phyloP scores from a whole-genome alignment of 1,140 invertebrate genomes.

The Dryas iulia region DNA sequence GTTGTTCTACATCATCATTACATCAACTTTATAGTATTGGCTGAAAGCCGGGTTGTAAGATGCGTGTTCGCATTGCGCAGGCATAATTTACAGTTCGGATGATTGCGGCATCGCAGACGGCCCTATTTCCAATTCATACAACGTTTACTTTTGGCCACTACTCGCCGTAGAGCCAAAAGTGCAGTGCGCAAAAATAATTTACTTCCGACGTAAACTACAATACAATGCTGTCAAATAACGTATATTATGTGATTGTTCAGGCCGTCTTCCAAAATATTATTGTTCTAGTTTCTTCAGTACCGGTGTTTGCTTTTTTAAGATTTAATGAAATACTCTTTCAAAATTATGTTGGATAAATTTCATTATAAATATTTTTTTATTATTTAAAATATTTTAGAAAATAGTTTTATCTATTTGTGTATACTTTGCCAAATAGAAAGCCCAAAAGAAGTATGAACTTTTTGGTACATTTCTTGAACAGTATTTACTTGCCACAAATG shows the following conservation, averaged over 20 bases:
- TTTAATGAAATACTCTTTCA: not conserved
- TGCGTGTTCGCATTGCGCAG: constrained; percentile 33
- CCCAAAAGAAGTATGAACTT: too few species aligned
- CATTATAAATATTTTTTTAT: not conserved
- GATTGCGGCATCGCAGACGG: constrained; percentile 51
- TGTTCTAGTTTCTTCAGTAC: not conserved
- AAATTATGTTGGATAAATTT: not conserved
- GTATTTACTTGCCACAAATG: too few species aligned
- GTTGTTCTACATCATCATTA: not conserved
- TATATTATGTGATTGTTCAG: constrained; percentile 1
- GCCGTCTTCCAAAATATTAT: not conserved
- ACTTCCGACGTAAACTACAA: constrained; percentile 45
- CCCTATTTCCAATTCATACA: constrained; percentile 46
- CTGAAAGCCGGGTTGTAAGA: constrained; percentile 30
- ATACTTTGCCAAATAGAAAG: too few species aligned
- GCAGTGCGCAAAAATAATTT: constrained; percentile 70
- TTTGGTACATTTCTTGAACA: too few species aligned
- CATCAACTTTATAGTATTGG: constrained; percentile 33
- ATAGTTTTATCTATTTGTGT: too few species aligned
- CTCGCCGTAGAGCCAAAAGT: constrained; percentile 44
- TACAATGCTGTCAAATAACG: not conserved
- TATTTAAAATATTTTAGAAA: not conserved
- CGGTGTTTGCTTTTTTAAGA: not conserved
- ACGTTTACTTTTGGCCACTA: constrained; percentile 19
- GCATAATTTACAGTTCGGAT: constrained; percentile 48